Evolutionary conservation across 2,797 vertebrate genomes (phyloP), one percentile per base, ranked within the genome.

Genomic region (Rhinogobio ventralis): DNA sequence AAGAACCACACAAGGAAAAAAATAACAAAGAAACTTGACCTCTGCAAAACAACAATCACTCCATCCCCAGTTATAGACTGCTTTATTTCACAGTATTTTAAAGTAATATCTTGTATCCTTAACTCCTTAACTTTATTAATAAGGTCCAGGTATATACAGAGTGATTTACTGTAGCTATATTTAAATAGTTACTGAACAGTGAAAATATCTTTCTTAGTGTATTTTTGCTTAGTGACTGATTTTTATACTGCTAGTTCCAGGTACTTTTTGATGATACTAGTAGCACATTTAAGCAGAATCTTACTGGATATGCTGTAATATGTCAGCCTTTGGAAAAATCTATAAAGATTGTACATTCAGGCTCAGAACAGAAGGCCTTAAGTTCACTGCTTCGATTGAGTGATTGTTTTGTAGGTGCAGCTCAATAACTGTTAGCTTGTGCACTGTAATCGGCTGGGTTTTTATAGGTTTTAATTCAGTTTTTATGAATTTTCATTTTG

Each of bases 11-110:
- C 33, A 17, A 69, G 82, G 57, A 60, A 28, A 46, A 85, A 77
- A 73, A n/a, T 33, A 51, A 64, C 13, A 74, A 79, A 78, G 64
- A 85, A 85, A 55, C 66, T 78, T 75, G 74, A 82, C 75, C 62
- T 33, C 81, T 62, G 80, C 42, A 62, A 33, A 72, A 76, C 55
- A 60, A 62, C 68, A 64, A 68, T 69, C 45, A 23, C 62, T 30
- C 49, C 51, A n/a, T 78, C 51, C 23, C 11, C n/a, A 55, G n/a
- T 39, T 33, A 69, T 11, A 57, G 36, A 17, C 51, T 57, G 25
- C 39, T 77, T 76, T 17, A 68, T 68, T 83, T 83, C 10, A 67
- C 60, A 67, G 81, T 49, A n/a, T 71, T 75, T 76, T 53, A 15
- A 67, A 75, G 46, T 51, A 55, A 55, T 14, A 42, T 55, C 19